Evolutionary conservation across 2,113 vertebrate genomes (phyloP), one percentile per base, ranked within the genome.

Genomic region (Scopus umbretta): DNA sequence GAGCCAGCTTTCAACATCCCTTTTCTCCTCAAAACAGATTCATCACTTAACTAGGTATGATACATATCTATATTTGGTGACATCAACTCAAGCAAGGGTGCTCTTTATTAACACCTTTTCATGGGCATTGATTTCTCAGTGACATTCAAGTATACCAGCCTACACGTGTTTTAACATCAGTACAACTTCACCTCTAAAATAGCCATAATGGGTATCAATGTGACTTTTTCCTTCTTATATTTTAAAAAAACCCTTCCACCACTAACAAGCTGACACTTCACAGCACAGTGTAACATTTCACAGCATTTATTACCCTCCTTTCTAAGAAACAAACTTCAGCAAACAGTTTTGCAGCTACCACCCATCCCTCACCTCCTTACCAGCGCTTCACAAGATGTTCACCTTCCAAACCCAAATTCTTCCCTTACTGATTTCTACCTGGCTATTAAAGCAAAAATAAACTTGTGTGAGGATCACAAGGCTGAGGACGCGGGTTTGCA

Each of bases 401-500:
- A 49, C 14, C 47, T 79, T 55, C 66, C 29, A 38, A 87, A 72
- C 13, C 7, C 72, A 62, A 27, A 25, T 56, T 62, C 65, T 65
- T 71, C 34, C 43, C 18, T 11, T 58, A 9, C 23, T 61, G 38
- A 32, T 72, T 53, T 26, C 63, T 56, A 26, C 4, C 10, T 8
- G 20, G 8, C n/a, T 72, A n/a, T 30, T 56, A 29, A 62, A 85
- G 55, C 9, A 18, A 80, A 74, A 85, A 43, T n/a, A 22, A 2
- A 6, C 13, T 3, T 14, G 13, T 4, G 6, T n/a, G 47, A 85
- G n/a, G 10, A 18, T 61, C n/a, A 67, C 4, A 3, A 72, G 18
- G 26, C 45, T 2, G 2, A 13, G 38, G 65, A 52, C 50, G n/a
- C 0, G 2, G 38, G 13, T 36, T 36, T 38, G 38, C 21, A 16